Base-by-base conservation (phyloP, 2,797 vertebrate species). In the Staurois parvus region DNA sequence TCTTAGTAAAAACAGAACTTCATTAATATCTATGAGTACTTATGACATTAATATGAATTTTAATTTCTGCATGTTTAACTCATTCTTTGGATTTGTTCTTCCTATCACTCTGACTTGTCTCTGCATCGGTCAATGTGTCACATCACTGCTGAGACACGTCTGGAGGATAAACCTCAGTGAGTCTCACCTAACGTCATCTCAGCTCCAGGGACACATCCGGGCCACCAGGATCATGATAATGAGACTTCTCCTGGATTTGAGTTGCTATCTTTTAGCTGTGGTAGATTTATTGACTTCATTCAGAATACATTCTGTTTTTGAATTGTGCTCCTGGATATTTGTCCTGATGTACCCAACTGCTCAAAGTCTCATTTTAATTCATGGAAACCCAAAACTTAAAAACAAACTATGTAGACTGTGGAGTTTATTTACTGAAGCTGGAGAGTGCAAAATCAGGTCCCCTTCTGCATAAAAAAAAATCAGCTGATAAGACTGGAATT, bases 271-370 rank as follows among this genome's bases (percentile, higher is more conserved):
- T 21, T 21, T 7, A 2, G 0, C 0, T 9, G 4, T 62, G 3
- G 56, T 62, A n/a, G 56, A 0, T n/a, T n/a, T 62, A 10, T 7
- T 62, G 0, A 62, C 21, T 7, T 62, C 19, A 7, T 62, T 7
- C 1, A 4, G 7, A 62, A 10, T n/a, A n/a, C n/a, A 24, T 9
- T 0, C 0, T 62, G 0, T n/a, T 1, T 8, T 62, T 3, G 0
- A 3, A 24, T 1, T n/a, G 0, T n/a, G 19, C 1, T 4, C 2
- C 56, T 62, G 56, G 56, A n/a, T n/a, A 7, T 6, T 21, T n/a
- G 24, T 62, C 56, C 21, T 62, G 56, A 62, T n/a, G 56, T 8
- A n/a, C 2, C 21, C 56, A n/a, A 62, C 56, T 9, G 21, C 21
- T 11, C 56, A 62, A 62, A n/a, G 56, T n/a, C 56, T 62, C 56